These are phyloP conservation scores for Progne subis DNA, from an alignment of 2,113 vertebrate species.

Conservation along the genomic window DNA sequence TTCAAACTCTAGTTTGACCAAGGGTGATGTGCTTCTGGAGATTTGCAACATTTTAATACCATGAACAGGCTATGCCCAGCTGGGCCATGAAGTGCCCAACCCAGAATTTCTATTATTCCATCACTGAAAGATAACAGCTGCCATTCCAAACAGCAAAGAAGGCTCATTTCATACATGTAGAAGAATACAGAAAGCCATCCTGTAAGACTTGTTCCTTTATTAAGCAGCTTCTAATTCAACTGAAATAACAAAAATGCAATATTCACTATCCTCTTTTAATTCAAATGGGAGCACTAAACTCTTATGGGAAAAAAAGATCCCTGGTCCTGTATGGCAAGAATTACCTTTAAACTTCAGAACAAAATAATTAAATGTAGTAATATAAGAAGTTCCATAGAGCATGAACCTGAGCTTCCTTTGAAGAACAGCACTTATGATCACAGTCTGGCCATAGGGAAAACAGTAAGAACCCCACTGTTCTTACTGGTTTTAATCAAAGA, in stretches of 20 bases:
- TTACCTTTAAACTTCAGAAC: background rate
- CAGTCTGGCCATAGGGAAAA: background rate
- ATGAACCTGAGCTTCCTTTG: background rate
- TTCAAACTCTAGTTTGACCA: background rate
- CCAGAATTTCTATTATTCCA: background rate
- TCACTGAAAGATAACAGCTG: background rate
- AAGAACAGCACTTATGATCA: background rate
- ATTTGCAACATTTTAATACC: background rate
- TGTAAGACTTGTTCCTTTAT: background rate
- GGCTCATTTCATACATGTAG: background rate
- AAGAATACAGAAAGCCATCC: background rate
- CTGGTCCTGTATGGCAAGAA: background rate
- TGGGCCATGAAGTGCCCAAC: background rate
- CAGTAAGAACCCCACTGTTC: background rate
- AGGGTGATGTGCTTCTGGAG: background rate
- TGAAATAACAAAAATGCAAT: background rate
- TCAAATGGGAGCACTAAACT: background rate
- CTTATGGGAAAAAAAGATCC: background rate
- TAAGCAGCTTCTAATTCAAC: background rate
- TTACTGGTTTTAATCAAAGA: background rate
- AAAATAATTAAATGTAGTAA: background rate
- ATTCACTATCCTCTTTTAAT: background rate
- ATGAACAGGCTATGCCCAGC: background rate
- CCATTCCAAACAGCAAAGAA: background rate
- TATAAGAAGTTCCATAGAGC: background rate